A percentile compares a stretch with the other conserved stretches of the same genome.
Conservation (phyloP, 2,113 vertebrate species). For the Syngnathus scovelli region DNA sequence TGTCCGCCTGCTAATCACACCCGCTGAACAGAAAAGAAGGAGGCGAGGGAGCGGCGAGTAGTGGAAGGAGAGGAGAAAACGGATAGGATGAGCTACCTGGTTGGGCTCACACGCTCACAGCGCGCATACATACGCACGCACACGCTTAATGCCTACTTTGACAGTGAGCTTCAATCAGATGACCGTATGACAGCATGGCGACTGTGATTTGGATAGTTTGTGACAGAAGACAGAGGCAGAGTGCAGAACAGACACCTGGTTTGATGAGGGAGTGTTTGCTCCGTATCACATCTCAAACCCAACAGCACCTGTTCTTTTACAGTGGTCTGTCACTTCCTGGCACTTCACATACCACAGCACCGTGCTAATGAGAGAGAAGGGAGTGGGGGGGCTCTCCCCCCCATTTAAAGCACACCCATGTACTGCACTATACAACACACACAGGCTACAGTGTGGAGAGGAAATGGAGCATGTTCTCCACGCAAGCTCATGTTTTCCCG, state of each 20-base stretch:
- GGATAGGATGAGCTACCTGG: slow-evolving; percentile 59
- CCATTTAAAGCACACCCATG: slow-evolving; percentile 58
- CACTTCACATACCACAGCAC: slow-evolving; percentile 72
- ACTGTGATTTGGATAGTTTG: slow-evolving; percentile 66
- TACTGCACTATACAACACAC: slow-evolving; percentile 12
- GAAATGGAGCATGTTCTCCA: slow-evolving; percentile 27
- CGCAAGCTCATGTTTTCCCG: slow-evolving; percentile 28
- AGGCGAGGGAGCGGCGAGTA: slow-evolving; percentile 11
- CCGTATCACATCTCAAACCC: slow-evolving; percentile 71
- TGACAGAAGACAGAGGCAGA: slow-evolving; percentile 73
- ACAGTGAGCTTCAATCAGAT: slow-evolving; percentile 67
- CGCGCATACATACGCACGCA: slow-evolving; percentile 27
- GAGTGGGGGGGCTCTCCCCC: slow-evolving; percentile 66
- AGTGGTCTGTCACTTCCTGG: slow-evolving; percentile 74
- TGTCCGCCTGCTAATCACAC: slow-evolving; percentile 72
- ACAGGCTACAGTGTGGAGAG: slow-evolving; percentile 33
- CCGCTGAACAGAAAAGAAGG: slow-evolving; percentile 39
- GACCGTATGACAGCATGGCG: slow-evolving; percentile 70
- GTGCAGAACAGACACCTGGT: slow-evolving; percentile 70
- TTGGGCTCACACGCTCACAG: slow-evolving; percentile 36
- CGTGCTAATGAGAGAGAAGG: slow-evolving; percentile 73
- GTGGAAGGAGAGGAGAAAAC: slow-evolving; percentile 21
- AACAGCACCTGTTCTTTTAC: slow-evolving; percentile 74
- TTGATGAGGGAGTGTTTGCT: slow-evolving; percentile 72
- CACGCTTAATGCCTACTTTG: slow-evolving; percentile 59